Evolutionary conservation across 1,140 invertebrate genomes (phyloP).

Genomic region (Diabrotica virgifera): DNA sequence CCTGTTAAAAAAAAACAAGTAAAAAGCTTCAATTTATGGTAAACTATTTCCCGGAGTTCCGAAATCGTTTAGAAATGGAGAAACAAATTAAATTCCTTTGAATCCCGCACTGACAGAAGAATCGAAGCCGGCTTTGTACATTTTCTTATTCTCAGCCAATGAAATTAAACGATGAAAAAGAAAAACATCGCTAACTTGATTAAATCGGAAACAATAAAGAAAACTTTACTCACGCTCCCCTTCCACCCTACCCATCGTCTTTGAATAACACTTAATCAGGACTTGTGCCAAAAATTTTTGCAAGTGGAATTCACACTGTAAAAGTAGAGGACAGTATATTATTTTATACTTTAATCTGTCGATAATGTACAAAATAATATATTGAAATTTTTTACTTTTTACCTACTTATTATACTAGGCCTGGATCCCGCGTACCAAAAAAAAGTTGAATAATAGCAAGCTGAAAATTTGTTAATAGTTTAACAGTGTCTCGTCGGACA

Average conservation of each 20-base stretch:
- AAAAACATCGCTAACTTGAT: constrained; percentile 34
- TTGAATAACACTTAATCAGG: background rate
- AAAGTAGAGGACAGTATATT: no score
- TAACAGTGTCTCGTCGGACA: no score
- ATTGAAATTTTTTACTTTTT: no score
- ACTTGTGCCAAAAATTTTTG: background rate
- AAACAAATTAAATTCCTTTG: constrained; percentile 18
- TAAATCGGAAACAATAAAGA: constrained; percentile 35
- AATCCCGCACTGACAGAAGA: constrained; percentile 18
- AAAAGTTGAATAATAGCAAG: no score
- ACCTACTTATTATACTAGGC: no score
- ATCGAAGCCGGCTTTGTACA: constrained; percentile 27
- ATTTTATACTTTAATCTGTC: no score
- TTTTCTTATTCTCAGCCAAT: constrained; percentile 28
- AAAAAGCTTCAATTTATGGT: constrained; percentile 14
- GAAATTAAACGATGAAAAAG: constrained; percentile 33
- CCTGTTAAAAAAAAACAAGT: background rate
- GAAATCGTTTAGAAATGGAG: constrained; percentile 7
- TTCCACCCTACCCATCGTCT: constrained; percentile 24
- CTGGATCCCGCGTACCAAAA: no score
- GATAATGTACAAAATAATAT: no score
- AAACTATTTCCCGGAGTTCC: constrained; percentile 13
- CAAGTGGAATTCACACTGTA: no score
- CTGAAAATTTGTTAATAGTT: no score
- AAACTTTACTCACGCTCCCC: constrained; percentile 28